Conservation (phyloP, 2,797 vertebrate genomes). For the Lagocephalus sceleratus region DNA sequence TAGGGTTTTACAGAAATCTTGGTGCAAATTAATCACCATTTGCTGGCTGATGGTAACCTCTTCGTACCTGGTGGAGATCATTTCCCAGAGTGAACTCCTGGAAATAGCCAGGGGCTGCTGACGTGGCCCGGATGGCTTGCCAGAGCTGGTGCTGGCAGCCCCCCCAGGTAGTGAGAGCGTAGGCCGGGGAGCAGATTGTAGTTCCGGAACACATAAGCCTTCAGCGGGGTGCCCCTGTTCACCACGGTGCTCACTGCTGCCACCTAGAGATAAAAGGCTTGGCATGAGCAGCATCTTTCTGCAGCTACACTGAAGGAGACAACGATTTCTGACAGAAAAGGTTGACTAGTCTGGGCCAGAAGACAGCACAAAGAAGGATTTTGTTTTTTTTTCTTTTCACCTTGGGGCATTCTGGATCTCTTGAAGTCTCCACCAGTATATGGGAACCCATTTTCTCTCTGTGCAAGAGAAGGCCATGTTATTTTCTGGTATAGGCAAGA, state of each 20-base stretch:
- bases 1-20: no score
- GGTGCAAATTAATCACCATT: neutral
- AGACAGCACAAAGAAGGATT: constrained; percentile 21
- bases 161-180: constrained; percentile 85
- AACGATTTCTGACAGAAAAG: neutral
- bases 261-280: constrained; percentile 74
- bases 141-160: constrained; percentile 91
- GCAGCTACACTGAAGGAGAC: no score
- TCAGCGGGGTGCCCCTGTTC: constrained; percentile 87
- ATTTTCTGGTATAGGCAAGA: constrained; percentile 23
- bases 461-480: constrained; percentile 35
- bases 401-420: constrained; percentile 90
- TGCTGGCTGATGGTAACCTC: neutral
- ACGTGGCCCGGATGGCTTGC: constrained; percentile 90
- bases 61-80: constrained; percentile 89
- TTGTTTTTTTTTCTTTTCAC: constrained; percentile 78
- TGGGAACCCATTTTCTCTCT: constrained; percentile 95
- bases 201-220: constrained; percentile 96
- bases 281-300: no score
- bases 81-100: constrained; percentile 87
- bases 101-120: constrained; percentile 92
- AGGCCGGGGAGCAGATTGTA: constrained; percentile 90
- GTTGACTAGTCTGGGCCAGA: constrained; percentile 3
- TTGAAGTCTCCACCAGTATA: constrained; percentile 92
- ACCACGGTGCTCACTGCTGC: constrained; percentile 95